Conservation (phyloP, 1,140 invertebrate species). For the Psilanteris sp. region DNA sequence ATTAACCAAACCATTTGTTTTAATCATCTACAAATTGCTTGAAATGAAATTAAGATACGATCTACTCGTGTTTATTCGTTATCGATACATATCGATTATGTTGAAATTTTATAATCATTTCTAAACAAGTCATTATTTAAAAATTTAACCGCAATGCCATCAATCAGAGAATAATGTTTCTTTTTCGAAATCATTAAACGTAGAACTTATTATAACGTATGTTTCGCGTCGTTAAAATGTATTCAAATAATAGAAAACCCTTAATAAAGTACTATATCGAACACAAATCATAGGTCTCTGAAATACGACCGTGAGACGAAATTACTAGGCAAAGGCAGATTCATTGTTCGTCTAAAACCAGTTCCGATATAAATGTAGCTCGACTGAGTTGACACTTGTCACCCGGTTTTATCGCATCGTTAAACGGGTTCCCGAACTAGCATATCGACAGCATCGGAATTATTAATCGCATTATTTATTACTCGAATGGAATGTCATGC, state of each 20-base stretch:
- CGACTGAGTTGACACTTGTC: slow-evolving; percentile 74
- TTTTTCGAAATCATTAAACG: no score
- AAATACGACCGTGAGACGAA: slow-evolving; percentile 73
- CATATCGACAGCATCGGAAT: slow-evolving; percentile 69
- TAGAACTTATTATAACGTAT: no score
- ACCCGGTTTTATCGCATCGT: slow-evolving; percentile 76
- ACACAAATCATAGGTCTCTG: slow-evolving; percentile 53
- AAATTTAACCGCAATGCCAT: no score
- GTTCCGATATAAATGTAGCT: slow-evolving; percentile 59
- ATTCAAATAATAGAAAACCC: slow-evolving; percentile 50
- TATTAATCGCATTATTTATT: slow-evolving; percentile 76
- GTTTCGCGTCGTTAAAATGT: slow-evolving; percentile 58
- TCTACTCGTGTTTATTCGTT: no score
- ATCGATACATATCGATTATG: no score
- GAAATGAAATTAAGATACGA: no score
- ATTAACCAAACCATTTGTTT: no score
- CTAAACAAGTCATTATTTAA: no score
- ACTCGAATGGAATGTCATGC: slow-evolving; percentile 66
- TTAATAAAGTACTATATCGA: slow-evolving; percentile 57
- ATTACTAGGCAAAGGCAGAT: slow-evolving; percentile 48
- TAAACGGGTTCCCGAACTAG: slow-evolving; percentile 67
- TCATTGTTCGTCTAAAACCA: slow-evolving; percentile 64
- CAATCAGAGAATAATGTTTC: no score
- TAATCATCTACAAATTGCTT: no score
- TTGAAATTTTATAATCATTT: no score